phyloP scores from a whole-genome alignment of 2,113 vertebrate genomes.

The Oryzias melastigma region DNA sequence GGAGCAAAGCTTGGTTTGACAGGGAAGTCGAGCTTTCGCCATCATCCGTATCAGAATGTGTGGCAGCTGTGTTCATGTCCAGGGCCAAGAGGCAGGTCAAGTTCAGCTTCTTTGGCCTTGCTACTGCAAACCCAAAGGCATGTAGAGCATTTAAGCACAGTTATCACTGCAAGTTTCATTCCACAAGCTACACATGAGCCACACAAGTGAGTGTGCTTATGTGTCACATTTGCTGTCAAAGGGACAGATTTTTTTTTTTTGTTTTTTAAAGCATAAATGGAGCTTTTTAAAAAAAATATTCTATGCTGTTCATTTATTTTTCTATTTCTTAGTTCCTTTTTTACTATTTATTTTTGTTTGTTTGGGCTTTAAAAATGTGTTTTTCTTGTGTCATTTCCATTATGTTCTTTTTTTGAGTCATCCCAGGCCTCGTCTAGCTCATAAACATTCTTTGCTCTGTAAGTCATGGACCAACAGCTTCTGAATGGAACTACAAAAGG shows the following conservation, averaged over 20 bases:
- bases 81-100: slow-evolving; percentile 39
- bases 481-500: slow-evolving; percentile 30
- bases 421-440: slow-evolving; percentile 41
- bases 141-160: slow-evolving; percentile 69
- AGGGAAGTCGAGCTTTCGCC: not conserved
- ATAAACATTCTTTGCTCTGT: slow-evolving; percentile 55
- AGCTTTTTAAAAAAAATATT: too few relatives aligned
- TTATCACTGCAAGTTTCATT: slow-evolving; percentile 76
- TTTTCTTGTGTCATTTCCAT: slow-evolving; percentile 26
- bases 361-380: not conserved
- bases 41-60: slow-evolving; percentile 14
- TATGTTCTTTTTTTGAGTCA: slow-evolving; percentile 18
- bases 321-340: too few relatives aligned
- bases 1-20: too few relatives aligned
- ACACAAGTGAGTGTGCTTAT: slow-evolving; percentile 29
- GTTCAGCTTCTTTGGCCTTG: slow-evolving; percentile 54
- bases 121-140: slow-evolving; percentile 65
- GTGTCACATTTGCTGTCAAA: slow-evolving; percentile 19
- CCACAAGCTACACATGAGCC: slow-evolving; percentile 64
- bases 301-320: too few relatives aligned
- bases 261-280: too few relatives aligned
- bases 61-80: slow-evolving; percentile 27
- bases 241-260: not conserved
- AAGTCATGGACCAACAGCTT: slow-evolving; percentile 35
- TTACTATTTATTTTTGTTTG: not conserved